Evolutionary conservation across 1,140 invertebrate species (phyloP).

Genomic region (Ylistrum balloti): DNA sequence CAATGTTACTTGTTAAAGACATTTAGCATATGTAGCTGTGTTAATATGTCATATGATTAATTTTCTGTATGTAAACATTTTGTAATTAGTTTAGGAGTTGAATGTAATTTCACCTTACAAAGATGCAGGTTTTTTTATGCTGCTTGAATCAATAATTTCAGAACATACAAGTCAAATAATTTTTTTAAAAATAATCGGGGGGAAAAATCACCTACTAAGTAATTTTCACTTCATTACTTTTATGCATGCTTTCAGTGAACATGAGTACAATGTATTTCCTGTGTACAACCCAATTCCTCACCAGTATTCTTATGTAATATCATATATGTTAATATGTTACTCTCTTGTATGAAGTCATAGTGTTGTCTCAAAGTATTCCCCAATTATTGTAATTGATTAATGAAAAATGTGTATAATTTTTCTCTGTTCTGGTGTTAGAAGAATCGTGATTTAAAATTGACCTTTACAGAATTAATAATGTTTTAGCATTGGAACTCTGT

Average conservation of each 20-base stretch:
- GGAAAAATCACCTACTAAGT: neutral
- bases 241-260: neutral
- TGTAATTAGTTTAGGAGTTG: neutral
- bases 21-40: neutral
- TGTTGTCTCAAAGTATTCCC: neutral
- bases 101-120: neutral
- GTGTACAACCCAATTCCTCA: neutral
- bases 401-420: too few species aligned
- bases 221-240: neutral
- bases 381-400: too few species aligned
- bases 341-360: neutral
- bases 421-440: too few species aligned
- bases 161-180: neutral
- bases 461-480: neutral
- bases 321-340: neutral
- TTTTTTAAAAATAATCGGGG: neutral
- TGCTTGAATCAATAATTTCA: neutral
- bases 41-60: too few species aligned
- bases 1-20: neutral
- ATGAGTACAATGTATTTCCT: neutral
- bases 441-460: neutral
- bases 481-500: neutral
- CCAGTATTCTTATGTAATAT: constrained; percentile 11
- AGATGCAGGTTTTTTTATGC: neutral
- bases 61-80: too few species aligned